Percentiles rank a stretch among this genome's conserved stretches.
Conservation (phyloP, 2,888 invertebrate genomes). For the Rosalia funebris region DNA sequence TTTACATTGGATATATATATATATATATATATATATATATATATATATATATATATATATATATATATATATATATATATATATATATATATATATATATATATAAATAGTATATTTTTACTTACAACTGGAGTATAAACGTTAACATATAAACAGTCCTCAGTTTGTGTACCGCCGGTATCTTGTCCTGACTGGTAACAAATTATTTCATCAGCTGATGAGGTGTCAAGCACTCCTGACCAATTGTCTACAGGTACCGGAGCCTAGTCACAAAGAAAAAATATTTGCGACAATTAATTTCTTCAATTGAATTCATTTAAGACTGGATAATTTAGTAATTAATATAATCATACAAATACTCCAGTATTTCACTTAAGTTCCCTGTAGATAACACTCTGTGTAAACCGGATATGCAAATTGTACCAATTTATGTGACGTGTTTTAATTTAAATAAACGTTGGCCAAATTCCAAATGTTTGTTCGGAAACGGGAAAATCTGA, state of each 20-base stretch:
- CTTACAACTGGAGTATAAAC: slow-evolving; percentile 36
- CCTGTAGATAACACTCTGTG: too few relatives aligned
- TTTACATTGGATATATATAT: neutral
- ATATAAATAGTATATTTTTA: too few relatives aligned
- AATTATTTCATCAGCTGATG: slow-evolving; percentile 26
- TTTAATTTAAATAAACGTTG: too few relatives aligned
- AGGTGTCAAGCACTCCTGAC: slow-evolving; percentile 35
- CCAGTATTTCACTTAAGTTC: too few relatives aligned
- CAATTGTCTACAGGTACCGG: slow-evolving; percentile 37
- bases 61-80: too few relatives aligned
- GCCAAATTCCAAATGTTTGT: too few relatives aligned
- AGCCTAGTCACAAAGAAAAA: neutral
- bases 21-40: neutral
- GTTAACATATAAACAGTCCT: slow-evolving; percentile 41
- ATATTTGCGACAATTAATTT: neutral
- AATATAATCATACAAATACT: neutral
- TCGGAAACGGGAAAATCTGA: too few relatives aligned
- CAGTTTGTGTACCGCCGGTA: slow-evolving; percentile 22
- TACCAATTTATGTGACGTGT: too few relatives aligned
- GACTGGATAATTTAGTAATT: neutral
- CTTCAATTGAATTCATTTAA: neutral
- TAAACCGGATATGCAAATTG: too few relatives aligned
- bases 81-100: too few relatives aligned
- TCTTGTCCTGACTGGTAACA: slow-evolving; percentile 31
- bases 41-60: too few relatives aligned